Percentiles rank a stretch among this genome's conserved stretches.
phyloP scores from a whole-genome alignment of 2,888 invertebrate species.

The Leptogaster cylindrica region DNA sequence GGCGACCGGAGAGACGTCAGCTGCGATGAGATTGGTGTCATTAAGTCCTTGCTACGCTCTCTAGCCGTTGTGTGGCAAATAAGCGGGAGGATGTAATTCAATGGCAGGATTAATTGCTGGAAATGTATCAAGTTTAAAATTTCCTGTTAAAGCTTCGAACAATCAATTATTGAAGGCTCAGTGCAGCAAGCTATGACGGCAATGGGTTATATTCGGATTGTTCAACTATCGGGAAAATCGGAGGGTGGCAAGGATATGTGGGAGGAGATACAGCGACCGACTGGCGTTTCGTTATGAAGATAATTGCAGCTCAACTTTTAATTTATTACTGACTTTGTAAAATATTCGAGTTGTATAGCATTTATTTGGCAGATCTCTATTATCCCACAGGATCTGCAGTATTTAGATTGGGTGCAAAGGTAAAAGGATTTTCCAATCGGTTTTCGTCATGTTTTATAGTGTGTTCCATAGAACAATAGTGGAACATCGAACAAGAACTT shows the following conservation, averaged over 20 bases:
- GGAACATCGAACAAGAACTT: too few relatives aligned
- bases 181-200: constrained; percentile 1
- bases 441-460: too few relatives aligned
- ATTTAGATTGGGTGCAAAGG: too few relatives aligned
- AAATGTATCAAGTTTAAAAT: constrained; percentile 40
- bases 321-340: constrained; percentile 26
- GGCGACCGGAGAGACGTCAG: constrained; percentile 18
- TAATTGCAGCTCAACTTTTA: constrained; percentile 19
- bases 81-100: constrained; percentile 38
- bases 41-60: constrained; percentile 22
- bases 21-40: constrained; percentile 37
- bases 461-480: too few relatives aligned
- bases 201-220: constrained; percentile 25
- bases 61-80: constrained; percentile 12
- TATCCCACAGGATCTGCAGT: too few relatives aligned
- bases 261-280: background rate
- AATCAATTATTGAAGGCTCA: constrained; percentile 30
- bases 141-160: constrained; percentile 23
- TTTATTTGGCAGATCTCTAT: too few relatives aligned
- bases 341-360: too few relatives aligned
- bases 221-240: constrained; percentile 18
- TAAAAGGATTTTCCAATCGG: too few relatives aligned
- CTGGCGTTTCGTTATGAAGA: constrained; percentile 11
- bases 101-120: constrained; percentile 41
- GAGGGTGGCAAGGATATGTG: too few relatives aligned